Percentiles rank a stretch among this genome's conserved stretches.
These are phyloP conservation scores for Rhabdomys pumilio DNA, from an alignment of 2,797 vertebrate genomes.

Conservation along the genomic window DNA sequence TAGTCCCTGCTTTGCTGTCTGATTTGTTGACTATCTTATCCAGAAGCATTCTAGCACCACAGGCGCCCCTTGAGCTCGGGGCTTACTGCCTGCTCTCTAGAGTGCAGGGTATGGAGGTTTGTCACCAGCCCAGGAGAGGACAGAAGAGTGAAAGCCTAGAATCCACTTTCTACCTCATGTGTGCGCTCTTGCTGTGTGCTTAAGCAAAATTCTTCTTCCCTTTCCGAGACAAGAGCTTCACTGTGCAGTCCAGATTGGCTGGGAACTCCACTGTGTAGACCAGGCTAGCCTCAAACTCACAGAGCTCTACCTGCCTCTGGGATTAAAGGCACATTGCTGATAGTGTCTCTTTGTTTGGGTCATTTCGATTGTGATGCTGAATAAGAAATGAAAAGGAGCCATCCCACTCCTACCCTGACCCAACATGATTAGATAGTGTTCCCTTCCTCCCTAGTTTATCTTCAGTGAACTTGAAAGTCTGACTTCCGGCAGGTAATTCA, in stretches of 20 bases:
- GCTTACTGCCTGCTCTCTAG: not conserved
- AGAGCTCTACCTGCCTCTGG: not conserved
- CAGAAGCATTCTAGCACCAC: not conserved
- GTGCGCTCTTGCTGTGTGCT: not conserved
- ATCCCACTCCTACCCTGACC: not conserved
- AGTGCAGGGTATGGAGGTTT: not conserved
- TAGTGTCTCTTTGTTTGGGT: conserved; percentile 1
- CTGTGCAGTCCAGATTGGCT: not conserved
- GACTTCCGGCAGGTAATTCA: not conserved
- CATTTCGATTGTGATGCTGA: not conserved
- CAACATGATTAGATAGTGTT: not conserved
- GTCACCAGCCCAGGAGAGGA: not conserved
- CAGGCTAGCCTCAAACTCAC: not conserved
- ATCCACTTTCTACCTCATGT: not conserved
- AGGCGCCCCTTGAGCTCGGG: no score
- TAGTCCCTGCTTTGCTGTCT: not conserved
- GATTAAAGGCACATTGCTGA: not conserved
- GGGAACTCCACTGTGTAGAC: not conserved
- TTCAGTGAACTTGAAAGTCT: conserved; percentile 18
- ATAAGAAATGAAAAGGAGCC: not conserved
- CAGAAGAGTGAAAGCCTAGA: no score
- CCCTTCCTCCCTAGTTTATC: not conserved
- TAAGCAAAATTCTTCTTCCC: not conserved
- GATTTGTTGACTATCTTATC: not conserved
- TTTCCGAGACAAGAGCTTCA: not conserved